Conservation (phyloP, 1,140 invertebrate genomes). For the Pogonus chalceus region DNA sequence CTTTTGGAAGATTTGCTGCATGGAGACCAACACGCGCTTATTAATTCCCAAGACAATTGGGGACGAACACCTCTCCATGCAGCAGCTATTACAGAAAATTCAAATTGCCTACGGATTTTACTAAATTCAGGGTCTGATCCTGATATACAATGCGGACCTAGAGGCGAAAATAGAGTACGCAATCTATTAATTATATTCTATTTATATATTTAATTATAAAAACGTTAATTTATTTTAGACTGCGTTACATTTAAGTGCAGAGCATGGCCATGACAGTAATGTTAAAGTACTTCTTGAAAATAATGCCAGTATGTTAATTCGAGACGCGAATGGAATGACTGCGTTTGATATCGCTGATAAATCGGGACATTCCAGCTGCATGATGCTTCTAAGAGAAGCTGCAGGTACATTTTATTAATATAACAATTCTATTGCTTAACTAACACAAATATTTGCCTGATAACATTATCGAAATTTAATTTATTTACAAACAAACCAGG, state of each 20-base stretch:
- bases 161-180: slow-evolving; percentile 47
- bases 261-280: slow-evolving; percentile 66
- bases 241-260: slow-evolving; percentile 68
- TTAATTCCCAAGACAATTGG: slow-evolving; percentile 67
- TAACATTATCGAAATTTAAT: too few relatives aligned
- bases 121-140: slow-evolving; percentile 64
- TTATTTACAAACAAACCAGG: too few relatives aligned
- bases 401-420: slow-evolving; percentile 40
- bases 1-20: slow-evolving; percentile 71
- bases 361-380: slow-evolving; percentile 54
- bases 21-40: slow-evolving; percentile 53
- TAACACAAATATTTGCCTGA: too few relatives aligned
- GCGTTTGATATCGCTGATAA: slow-evolving; percentile 68
- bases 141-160: slow-evolving; percentile 54
- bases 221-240: slow-evolving; percentile 41
- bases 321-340: slow-evolving; percentile 57
- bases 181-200: not conserved
- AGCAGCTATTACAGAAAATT: slow-evolving; percentile 76
- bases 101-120: slow-evolving; percentile 65
- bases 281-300: slow-evolving; percentile 54
- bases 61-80: slow-evolving; percentile 76
- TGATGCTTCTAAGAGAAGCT: slow-evolving; percentile 54
- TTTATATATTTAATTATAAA: not conserved
- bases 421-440: too few relatives aligned
- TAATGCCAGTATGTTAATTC: slow-evolving; percentile 52